Evolutionary conservation across 2,113 vertebrate genomes (phyloP), one percentile per base, ranked within the genome.

Genomic region (Micromys minutus): DNA sequence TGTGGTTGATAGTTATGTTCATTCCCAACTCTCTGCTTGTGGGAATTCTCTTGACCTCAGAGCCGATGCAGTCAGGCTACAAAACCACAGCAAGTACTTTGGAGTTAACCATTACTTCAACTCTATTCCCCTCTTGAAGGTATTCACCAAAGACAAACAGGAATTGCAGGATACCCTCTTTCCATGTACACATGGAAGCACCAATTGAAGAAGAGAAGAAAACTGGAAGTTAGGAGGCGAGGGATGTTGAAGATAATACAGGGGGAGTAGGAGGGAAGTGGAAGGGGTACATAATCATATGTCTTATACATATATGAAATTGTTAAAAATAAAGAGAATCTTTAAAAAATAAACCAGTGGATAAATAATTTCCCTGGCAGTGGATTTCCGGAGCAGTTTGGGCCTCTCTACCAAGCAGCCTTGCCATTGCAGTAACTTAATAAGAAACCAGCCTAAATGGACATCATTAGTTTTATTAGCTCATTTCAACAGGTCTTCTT

Each of bases 51-150:
- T 47, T 16, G 42, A 92, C 42, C 57, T 55, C 12, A 47, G 12
- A 3, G 5, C 29, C 55, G 8, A 17, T 0, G 39, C 36, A 65
- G 21, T 24, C n/a, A 83, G 67, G 67, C 45, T 92, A 59, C 65
- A 90, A 95, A 47, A 36, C 24, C 22, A 90, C 24, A 94, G n/a
- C 36, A 50, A 83, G 24, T 81, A 71, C 22, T 81, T 92, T 22
- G 50, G 63, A 92, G 50, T 15, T 57, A 89, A 67, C 50, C 87
- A 63, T 42, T 15, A 36, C 26, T 65, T 39, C 42, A 63, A 63
- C 2, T 22, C 65, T 7, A 80, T 71, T 61, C 10, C 31, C 12
- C 0, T 12, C 9, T 39, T 72, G 72, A 10, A 92, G 39, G 17
- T 42, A 17, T 61, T 80, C 8, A 80, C 45, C 61, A 69, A 91